phyloP scores from a whole-genome alignment of 2,113 vertebrate species.

The Mohoua ochrocephala region DNA sequence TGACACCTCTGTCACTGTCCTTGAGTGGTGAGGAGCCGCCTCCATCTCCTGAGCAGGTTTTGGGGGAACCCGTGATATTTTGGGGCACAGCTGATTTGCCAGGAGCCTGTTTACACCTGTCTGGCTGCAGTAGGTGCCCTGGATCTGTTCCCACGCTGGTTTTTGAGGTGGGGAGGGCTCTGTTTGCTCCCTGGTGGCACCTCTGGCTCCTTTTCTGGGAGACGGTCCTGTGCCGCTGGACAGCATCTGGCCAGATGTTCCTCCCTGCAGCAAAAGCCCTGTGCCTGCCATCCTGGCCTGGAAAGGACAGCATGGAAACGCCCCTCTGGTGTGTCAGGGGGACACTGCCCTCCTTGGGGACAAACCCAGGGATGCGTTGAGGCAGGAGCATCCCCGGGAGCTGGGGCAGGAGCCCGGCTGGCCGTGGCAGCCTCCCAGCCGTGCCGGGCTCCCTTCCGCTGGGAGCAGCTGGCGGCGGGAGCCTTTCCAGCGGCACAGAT shows the following conservation, averaged over 20 bases:
- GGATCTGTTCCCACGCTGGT: rapidly evolving
- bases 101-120: not conserved
- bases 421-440: not conserved
- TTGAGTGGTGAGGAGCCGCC: not conserved
- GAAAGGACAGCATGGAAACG: rapidly evolving
- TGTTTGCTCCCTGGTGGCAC: not conserved
- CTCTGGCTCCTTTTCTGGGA: not conserved
- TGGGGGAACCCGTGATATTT: not conserved
- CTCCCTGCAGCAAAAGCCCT: not conserved
- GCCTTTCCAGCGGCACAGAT: not conserved
- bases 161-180: not conserved
- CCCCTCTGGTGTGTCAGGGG: rapidly evolving
- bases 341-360: not conserved
- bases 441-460: rapidly evolving
- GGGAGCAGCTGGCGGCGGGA: not conserved
- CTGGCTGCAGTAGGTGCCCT: not conserved
- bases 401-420: rapidly evolving
- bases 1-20: rapidly evolving
- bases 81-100: not conserved
- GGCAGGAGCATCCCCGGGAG: not conserved
- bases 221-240: not conserved
- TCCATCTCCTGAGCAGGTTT: not conserved
- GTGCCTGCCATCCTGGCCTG: not conserved
- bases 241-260: not conserved
- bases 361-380: not conserved